phyloP scores from a whole-genome alignment of 2,113 vertebrate genomes.

The Lamprotornis superbus region DNA sequence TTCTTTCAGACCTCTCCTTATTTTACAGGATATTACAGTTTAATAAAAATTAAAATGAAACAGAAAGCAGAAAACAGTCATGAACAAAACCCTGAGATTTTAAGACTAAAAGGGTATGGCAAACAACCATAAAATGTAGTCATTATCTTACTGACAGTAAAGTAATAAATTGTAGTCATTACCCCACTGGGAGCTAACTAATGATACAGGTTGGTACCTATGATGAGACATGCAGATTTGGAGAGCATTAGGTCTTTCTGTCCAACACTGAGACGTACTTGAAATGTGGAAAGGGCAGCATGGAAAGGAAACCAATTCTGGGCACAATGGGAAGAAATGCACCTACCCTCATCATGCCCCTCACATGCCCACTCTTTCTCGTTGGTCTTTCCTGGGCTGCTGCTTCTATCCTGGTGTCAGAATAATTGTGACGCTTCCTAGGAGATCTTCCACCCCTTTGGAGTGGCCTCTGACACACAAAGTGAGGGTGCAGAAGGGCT shows the following conservation, averaged over 20 bases:
- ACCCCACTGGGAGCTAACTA: neutral
- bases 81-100: neutral
- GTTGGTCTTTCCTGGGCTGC: neutral
- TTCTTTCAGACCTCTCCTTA: neutral
- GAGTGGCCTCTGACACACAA: no score
- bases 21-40: neutral
- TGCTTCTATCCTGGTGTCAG: neutral
- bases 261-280: neutral
- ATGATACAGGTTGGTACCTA: neutral
- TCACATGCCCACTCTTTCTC: neutral
- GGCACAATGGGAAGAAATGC: neutral
- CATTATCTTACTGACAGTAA: neutral
- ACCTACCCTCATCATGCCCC: accelerated
- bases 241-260: neutral
- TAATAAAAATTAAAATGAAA: neutral
- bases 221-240: neutral
- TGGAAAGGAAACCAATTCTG: neutral
- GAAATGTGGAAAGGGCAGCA: neutral
- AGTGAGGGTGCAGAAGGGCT: neutral
- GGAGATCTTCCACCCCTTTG: no score
- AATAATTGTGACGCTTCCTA: no score
- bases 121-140: neutral
- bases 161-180: neutral
- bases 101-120: neutral
- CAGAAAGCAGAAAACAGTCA: neutral